Base-by-base conservation (phyloP, 1,140 invertebrate species). In the Drosophila mayri region DNA sequence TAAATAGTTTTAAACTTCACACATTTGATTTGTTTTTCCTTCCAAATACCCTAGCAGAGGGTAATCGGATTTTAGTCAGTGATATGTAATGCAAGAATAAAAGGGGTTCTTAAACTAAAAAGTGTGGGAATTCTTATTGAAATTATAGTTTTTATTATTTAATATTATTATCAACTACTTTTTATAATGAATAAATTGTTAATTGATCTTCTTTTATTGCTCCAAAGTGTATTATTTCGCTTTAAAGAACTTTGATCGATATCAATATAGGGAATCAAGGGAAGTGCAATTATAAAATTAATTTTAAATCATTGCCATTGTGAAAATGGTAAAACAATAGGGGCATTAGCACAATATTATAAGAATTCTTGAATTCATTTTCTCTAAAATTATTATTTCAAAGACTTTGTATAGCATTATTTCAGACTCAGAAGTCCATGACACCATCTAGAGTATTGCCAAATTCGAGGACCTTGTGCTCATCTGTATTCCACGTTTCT, bases 1-100 rank as follows among this genome's bases (percentile, higher is more conserved):
- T 88, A 88, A 88, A 88, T 88, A 88, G 84, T 88, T 85, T 88
- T 88, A 81, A 88, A 88, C 80, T 88, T 88, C 84, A 84, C 84
- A 88, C 84, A 88, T 88, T 88, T 88, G 84, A 88, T 88, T 88
- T 88, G 76, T 68, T 88, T 81, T 82, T 54, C 43, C 35, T 59
- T 49, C 43, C 35, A 30, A 20, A 54, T 54, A 54, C 50, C 20
- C 50, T 54, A 16, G 4, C 4, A 22, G 20, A 16, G 14, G 8
- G 32, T 54, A 16, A 22, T 16, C 2, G 4, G 1, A 11, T 54
- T 22, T 22, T 37, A 4, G 32, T 16, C 1, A 37, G 12, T 16
- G 6, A 11, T 4, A 14, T 30, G 11, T 4, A 25, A 25, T 25
- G 25, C 25, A 25, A 25, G 1, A 3, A 10, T 1, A 4, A 12